Percentiles rank a stretch among this genome's conserved stretches.
These are phyloP conservation scores for Pseudotriccus pelzelni DNA, from an alignment of 2,797 vertebrate genomes.

Conservation along the genomic window DNA sequence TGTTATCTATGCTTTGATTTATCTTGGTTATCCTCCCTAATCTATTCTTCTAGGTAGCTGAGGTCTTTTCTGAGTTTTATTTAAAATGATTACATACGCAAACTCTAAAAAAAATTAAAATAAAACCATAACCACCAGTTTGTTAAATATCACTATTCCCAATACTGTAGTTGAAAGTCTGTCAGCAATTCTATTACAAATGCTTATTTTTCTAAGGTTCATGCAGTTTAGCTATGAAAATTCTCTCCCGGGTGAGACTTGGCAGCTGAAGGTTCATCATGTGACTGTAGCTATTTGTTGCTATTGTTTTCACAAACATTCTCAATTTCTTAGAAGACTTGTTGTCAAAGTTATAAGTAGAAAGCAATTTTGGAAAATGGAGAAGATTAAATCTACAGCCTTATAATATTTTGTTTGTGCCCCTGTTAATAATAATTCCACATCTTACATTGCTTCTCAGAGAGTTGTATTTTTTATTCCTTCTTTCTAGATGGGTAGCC, in stretches of 20 bases:
- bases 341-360: not conserved
- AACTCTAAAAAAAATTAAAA: not conserved
- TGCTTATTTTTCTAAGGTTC: slow-evolving; percentile 17
- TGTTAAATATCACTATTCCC: not conserved
- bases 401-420: not conserved
- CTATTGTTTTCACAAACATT: slow-evolving; percentile 27
- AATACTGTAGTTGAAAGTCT: slow-evolving; percentile 12
- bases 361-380: not conserved
- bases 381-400: not conserved
- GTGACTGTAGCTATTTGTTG: not conserved
- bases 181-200: slow-evolving; percentile 45
- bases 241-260: not conserved
- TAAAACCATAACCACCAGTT: not conserved
- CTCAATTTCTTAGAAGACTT: not conserved
- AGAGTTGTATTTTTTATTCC: not conserved
- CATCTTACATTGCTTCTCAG: not conserved
- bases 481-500: not conserved
- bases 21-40: not conserved
- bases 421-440: not conserved
- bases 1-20: not conserved
- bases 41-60: not conserved
- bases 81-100: not conserved
- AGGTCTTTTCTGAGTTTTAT: not conserved
- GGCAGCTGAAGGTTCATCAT: not conserved
- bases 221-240: not conserved